Conservation (phyloP, 2,797 vertebrate species). For the Enoplosus armatus region DNA sequence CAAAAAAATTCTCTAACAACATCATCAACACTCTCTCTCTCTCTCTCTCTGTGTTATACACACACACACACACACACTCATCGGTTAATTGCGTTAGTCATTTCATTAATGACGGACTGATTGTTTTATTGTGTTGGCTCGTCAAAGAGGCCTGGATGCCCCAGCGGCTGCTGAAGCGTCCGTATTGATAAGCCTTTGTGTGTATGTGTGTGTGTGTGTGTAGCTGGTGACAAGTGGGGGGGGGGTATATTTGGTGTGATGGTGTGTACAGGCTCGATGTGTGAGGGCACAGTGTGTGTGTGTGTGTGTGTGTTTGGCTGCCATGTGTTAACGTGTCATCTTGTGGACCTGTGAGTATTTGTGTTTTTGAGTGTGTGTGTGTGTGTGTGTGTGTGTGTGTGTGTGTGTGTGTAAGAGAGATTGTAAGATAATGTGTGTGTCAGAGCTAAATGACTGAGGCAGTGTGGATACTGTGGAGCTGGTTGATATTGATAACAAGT, state of each 20-base stretch:
- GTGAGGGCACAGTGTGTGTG: constrained; percentile 5
- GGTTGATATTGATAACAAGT: constrained; percentile 75
- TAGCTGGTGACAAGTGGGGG: constrained; percentile 19
- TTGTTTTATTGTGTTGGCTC: constrained; percentile 84
- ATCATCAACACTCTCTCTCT: constrained; percentile 23
- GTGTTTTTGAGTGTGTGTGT: constrained; percentile 6
- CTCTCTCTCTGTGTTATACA: not conserved
- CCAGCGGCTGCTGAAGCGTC: constrained; percentile 78
- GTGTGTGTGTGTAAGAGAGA: constrained; percentile 10
- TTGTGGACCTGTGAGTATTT: constrained; percentile 31
- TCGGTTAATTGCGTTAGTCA: constrained; percentile 80
- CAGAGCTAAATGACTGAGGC: constrained; percentile 65
- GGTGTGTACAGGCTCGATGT: constrained; percentile 1
- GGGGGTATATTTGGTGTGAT: constrained; percentile 23
- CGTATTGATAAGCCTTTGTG: constrained; percentile 82
- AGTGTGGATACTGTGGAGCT: constrained; percentile 65
- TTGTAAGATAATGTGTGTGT: constrained; percentile 13
- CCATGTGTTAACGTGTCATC: constrained; percentile 8
- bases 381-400: constrained; percentile 11
- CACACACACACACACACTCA: constrained; percentile 19
- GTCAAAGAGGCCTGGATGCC: constrained; percentile 79
- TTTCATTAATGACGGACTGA: constrained; percentile 83
- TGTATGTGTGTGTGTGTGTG: constrained; percentile 51
- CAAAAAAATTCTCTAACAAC: constrained; percentile 36
- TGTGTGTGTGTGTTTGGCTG: constrained; percentile 22